Evolutionary conservation across 2,888 invertebrate species (phyloP).

Genomic region (Sicus ferrugineus): DNA sequence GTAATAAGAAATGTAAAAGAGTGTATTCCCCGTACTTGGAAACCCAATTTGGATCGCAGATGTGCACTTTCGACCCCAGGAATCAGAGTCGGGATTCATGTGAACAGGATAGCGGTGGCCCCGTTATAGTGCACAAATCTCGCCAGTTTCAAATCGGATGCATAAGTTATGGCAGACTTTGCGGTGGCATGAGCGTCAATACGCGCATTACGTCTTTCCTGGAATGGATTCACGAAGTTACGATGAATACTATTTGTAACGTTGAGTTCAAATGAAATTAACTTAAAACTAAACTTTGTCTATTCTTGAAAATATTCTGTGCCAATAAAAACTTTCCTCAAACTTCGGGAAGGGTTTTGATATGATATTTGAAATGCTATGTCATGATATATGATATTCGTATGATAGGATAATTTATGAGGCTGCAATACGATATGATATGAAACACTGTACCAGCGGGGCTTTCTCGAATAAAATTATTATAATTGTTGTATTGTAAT

Average conservation of each 20-base stretch:
- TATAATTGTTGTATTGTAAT: too few species aligned
- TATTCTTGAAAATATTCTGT: too few species aligned
- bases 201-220: constrained; percentile 62
- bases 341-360: too few species aligned
- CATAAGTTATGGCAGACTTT: constrained; percentile 67
- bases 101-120: constrained; percentile 68
- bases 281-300: too few species aligned
- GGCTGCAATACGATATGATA: too few species aligned
- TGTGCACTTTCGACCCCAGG: constrained; percentile 52
- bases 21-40: constrained; percentile 37
- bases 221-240: neutral
- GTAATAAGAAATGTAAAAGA: constrained; percentile 47
- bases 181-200: constrained; percentile 69
- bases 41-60: constrained; percentile 40
- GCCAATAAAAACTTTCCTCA: too few species aligned
- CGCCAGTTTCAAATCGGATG: constrained; percentile 66
- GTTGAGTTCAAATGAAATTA: neutral
- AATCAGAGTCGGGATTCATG: constrained; percentile 65
- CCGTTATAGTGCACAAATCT: constrained; percentile 63
- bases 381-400: too few species aligned
- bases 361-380: too few species aligned
- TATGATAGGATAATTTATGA: too few species aligned
- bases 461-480: too few species aligned
- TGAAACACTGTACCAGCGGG: too few species aligned
- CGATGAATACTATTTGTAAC: neutral